Evolutionary conservation across 2,113 vertebrate species (phyloP).

Genomic region (Panthera uncia): DNA sequence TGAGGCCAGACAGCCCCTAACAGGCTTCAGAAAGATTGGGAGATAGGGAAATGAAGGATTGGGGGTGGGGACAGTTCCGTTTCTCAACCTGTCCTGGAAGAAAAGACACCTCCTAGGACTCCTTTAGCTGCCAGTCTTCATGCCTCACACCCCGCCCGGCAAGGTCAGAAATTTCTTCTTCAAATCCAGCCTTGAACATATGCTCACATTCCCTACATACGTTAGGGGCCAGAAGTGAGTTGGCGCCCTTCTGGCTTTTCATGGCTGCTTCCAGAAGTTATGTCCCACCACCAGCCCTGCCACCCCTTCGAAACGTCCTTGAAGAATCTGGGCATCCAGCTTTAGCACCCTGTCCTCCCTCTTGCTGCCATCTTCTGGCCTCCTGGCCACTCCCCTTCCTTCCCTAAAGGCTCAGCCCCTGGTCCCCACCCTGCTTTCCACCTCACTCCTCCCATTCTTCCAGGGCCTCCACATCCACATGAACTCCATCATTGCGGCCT

Average conservation of each 20-base stretch:
- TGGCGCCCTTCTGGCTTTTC: background rate
- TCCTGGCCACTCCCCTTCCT: background rate
- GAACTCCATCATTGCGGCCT: background rate
- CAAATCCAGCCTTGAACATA: background rate
- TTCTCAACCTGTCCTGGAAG: background rate
- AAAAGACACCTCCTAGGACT: background rate
- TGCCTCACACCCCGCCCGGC: background rate
- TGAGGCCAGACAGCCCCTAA: background rate
- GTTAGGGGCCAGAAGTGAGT: background rate
- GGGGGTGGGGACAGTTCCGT: background rate
- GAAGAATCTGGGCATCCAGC: background rate
- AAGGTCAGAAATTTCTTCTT: background rate
- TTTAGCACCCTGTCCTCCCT: background rate
- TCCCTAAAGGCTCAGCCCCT: background rate
- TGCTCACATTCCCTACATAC: background rate
- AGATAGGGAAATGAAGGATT: background rate
- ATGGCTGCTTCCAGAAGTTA: background rate
- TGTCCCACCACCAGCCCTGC: background rate
- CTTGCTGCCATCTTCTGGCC: background rate
- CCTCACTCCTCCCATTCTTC: background rate
- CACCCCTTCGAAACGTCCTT: background rate
- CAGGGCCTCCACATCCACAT: background rate
- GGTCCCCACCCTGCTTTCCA: background rate
- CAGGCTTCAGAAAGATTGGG: background rate
- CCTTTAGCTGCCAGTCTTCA: background rate